Evolutionary conservation across 1,140 invertebrate genomes (phyloP).

Genomic region (Pogonognathellus flavescens): DNA sequence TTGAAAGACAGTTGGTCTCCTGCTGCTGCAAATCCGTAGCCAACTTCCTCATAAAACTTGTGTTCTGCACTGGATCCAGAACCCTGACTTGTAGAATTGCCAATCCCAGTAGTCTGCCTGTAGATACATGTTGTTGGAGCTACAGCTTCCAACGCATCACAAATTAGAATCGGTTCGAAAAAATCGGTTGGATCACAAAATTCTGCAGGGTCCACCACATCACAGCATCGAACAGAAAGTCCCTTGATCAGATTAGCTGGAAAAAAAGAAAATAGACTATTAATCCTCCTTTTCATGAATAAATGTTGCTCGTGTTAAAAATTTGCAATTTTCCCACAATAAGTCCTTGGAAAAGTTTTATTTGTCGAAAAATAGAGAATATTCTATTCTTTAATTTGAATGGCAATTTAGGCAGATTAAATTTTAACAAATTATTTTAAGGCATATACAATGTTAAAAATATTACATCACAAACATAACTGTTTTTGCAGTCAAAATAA

Average conservation of each 20-base stretch:
- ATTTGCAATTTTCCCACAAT: no score
- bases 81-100: neutral
- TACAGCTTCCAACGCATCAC: neutral
- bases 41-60: neutral
- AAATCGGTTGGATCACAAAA: neutral
- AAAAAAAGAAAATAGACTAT: neutral
- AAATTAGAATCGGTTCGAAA: neutral
- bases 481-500: no score
- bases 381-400: no score
- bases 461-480: neutral
- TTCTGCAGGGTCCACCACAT: neutral
- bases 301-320: no score
- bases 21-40: neutral
- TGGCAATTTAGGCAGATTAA: no score
- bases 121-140: neutral
- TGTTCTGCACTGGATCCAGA: neutral
- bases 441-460: neutral
- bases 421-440: no score
- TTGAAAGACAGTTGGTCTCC: neutral
- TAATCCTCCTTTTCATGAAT: no score
- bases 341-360: no score
- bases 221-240: neutral
- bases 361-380: no score
- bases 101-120: neutral
- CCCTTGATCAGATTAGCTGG: neutral